Conservation (phyloP, 2,888 invertebrate species). For the Epinotia brunnichana region DNA sequence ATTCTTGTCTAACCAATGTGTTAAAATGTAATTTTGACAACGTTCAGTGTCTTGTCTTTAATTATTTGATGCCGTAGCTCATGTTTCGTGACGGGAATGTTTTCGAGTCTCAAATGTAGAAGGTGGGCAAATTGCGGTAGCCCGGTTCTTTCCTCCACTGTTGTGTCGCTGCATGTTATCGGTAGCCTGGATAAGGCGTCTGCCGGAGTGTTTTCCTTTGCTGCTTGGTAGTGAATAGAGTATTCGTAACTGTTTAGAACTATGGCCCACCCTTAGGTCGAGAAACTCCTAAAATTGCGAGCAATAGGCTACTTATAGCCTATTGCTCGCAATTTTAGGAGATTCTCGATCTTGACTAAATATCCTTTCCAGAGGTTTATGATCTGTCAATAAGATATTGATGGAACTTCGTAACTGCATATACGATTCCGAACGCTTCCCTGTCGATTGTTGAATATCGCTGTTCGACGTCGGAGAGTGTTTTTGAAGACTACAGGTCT, state of each 20-base stretch:
- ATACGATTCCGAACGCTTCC: slow-evolving; percentile 2
- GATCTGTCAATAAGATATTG: slow-evolving; percentile 13
- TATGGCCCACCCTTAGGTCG: slow-evolving; percentile 26
- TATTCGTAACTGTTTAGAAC: slow-evolving; percentile 20
- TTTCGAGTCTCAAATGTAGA: slow-evolving; percentile 10
- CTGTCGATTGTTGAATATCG: no score
- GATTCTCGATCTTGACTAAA: slow-evolving; percentile 17
- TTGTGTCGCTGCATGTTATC: background rate
- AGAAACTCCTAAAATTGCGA: no score
- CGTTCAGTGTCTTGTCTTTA: slow-evolving; percentile 4
- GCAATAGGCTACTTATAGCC: no score
- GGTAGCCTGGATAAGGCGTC: slow-evolving; percentile 16
- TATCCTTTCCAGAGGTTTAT: slow-evolving; percentile 20
- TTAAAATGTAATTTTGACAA: background rate
- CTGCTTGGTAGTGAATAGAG: slow-evolving; percentile 14
- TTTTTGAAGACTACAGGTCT: no score
- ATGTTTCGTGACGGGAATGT: slow-evolving; percentile 17
- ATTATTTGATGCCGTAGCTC: background rate
- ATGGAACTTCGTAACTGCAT: background rate
- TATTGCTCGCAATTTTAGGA: slow-evolving; percentile 19
- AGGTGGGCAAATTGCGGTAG: slow-evolving; percentile 30
- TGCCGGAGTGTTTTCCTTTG: slow-evolving; percentile 16
- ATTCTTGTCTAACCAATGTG: slow-evolving; percentile 15
- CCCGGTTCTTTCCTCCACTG: slow-evolving; percentile 9
- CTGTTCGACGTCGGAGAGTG: no score